Conservation (phyloP, 1,140 invertebrate species). For the Triops cancriformis region DNA sequence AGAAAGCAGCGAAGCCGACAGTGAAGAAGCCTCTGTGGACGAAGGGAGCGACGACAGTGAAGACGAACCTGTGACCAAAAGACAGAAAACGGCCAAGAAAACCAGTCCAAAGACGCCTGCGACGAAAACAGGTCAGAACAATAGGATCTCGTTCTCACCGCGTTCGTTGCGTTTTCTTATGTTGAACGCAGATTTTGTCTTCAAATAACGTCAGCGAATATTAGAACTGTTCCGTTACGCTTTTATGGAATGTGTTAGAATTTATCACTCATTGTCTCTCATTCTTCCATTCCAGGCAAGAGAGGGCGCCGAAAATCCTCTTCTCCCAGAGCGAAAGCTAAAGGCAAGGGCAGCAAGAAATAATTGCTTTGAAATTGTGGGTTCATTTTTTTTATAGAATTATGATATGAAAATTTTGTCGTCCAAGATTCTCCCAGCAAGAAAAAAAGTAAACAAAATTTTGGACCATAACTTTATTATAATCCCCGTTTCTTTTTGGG, state of each 20-base stretch:
- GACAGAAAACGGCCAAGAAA: constrained; percentile 1
- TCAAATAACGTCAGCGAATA: too few relatives aligned
- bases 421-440: too few relatives aligned
- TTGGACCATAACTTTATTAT: too few relatives aligned
- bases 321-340: background rate
- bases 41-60: constrained; percentile 19
- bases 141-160: too few relatives aligned
- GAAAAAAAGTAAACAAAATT: too few relatives aligned
- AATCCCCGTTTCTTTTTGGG: too few relatives aligned
- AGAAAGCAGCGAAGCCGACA: constrained; percentile 16
- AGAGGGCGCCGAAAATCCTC: background rate
- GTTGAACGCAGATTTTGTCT: background rate
- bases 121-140: constrained; percentile 17
- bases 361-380: background rate
- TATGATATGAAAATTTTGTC: background rate
- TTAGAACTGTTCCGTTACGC: too few relatives aligned
- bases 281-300: background rate
- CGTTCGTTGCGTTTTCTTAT: background rate
- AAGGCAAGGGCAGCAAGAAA: background rate
- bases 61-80: constrained; percentile 1
- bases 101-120: constrained; percentile 34
- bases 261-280: too few relatives aligned
- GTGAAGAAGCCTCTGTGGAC: background rate
- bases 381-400: background rate
- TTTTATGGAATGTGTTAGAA: too few relatives aligned